These are phyloP conservation scores for Gymnarchus niloticus DNA, from an alignment of 2,113 vertebrate genomes.

Conservation along the genomic window DNA sequence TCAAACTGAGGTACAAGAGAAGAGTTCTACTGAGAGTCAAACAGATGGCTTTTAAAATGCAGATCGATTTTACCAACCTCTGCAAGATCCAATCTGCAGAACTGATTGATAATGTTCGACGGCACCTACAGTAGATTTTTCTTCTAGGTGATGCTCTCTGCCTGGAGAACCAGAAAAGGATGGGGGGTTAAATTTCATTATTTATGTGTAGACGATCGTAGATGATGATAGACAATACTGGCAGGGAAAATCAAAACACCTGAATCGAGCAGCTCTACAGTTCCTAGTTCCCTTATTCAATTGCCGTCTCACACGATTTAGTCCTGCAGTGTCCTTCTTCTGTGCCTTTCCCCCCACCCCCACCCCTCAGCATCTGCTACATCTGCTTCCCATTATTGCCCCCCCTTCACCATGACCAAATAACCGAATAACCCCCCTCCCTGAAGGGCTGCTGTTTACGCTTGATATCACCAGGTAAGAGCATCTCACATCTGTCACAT, in stretches of 20 bases:
- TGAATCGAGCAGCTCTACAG: background rate
- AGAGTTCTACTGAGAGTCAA: background rate
- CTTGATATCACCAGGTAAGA: constrained; percentile 29
- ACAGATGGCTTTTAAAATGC: background rate
- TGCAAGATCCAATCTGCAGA: background rate
- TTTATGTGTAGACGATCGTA: background rate
- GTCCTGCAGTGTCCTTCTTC: background rate
- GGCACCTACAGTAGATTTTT: background rate
- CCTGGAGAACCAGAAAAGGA: no score
- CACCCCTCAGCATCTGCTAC: background rate
- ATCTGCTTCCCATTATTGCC: background rate
- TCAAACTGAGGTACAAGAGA: background rate
- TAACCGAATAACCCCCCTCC: background rate
- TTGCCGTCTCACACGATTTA: background rate
- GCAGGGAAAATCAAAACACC: background rate
- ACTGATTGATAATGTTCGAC: background rate
- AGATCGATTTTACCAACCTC: background rate
- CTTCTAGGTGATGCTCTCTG: background rate
- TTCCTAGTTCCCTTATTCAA: background rate
- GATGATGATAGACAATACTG: background rate
- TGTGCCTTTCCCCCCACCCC: background rate
- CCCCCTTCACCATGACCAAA: background rate
- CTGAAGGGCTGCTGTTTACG: background rate
- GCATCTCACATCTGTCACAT: constrained; percentile 42
- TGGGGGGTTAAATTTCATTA: background rate